These are phyloP conservation scores for Diabrotica virgifera DNA, from an alignment of 1,140 invertebrate species.

Conservation along the genomic window DNA sequence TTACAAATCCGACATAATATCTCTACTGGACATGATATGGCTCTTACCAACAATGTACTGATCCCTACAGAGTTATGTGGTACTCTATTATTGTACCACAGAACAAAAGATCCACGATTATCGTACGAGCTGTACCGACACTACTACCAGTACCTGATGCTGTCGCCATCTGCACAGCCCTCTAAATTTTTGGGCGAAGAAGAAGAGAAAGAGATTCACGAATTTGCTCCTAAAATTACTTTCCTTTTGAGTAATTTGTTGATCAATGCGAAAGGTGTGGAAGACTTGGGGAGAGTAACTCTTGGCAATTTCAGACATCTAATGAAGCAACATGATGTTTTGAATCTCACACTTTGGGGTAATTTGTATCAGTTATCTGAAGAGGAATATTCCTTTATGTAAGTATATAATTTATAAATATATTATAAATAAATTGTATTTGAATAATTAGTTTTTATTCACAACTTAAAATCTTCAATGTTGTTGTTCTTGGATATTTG, in stretches of 20 bases:
- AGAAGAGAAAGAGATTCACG: slow-evolving; percentile 18
- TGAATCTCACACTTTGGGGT: slow-evolving; percentile 39
- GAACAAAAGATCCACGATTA: slow-evolving; percentile 25
- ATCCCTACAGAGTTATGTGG: slow-evolving; percentile 26
- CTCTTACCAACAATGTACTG: slow-evolving; percentile 19
- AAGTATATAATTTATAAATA: slow-evolving; percentile 21
- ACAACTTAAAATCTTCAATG: too few species aligned
- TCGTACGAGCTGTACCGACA: slow-evolving; percentile 27
- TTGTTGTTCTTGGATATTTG: too few species aligned
- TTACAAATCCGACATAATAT: slow-evolving; percentile 7
- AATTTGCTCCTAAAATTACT: slow-evolving; percentile 27
- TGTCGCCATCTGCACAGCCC: slow-evolving; percentile 23
- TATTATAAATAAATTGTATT: too few species aligned
- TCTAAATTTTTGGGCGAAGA: slow-evolving; percentile 22
- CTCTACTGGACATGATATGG: neutral
- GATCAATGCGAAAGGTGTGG: slow-evolving; percentile 10
- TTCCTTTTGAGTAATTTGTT: slow-evolving; percentile 31
- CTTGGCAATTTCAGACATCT: slow-evolving; percentile 37
- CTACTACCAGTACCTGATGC: slow-evolving; percentile 25
- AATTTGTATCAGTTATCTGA: slow-evolving; percentile 38
- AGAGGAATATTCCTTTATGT: slow-evolving; percentile 37
- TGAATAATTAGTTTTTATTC: too few species aligned
- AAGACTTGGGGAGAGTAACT: slow-evolving; percentile 19
- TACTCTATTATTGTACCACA: slow-evolving; percentile 19
- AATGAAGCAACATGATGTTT: slow-evolving; percentile 29